Evolutionary conservation across 2,113 vertebrate genomes (phyloP).

Genomic region (Larimichthys crocea): DNA sequence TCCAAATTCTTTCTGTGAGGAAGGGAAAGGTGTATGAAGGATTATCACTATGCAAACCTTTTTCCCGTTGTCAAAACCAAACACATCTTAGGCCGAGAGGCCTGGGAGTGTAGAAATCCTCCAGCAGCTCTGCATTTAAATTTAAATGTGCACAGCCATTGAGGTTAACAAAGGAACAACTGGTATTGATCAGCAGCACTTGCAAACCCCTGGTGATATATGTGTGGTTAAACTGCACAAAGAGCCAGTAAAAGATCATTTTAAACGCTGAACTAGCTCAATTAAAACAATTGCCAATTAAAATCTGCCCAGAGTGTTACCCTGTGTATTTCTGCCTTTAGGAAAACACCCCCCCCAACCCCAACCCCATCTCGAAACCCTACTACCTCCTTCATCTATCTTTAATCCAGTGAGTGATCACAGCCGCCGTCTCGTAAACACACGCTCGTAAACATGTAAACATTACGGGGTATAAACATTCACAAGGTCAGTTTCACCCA

Average conservation of each 20-base stretch:
- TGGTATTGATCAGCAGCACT: conserved; percentile 13
- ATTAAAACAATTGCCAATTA: conserved; percentile 2
- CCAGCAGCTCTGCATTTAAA: background rate
- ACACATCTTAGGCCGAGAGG: background rate
- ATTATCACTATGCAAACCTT: background rate
- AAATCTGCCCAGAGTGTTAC: background rate
- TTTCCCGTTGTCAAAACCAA: background rate
- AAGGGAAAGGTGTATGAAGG: background rate
- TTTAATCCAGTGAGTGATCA: conserved; percentile 48
- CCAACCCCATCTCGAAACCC: too few relatives aligned
- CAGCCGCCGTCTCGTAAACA: conserved; percentile 54
- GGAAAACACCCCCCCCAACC: background rate
- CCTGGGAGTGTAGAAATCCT: background rate
- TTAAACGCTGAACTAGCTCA: conserved; percentile 24
- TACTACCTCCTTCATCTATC: background rate
- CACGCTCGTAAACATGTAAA: conserved; percentile 62
- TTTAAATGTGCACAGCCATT: background rate
- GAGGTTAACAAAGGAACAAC: background rate
- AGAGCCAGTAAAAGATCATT: background rate
- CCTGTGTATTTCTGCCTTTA: background rate
- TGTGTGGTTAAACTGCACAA: background rate
- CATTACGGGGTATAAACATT: conserved; percentile 48
- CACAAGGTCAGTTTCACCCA: conserved; percentile 54
- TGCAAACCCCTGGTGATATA: conserved; percentile 3
- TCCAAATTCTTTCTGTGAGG: background rate